Percentiles rank a stretch among this genome's conserved stretches.
Evolutionary conservation across 2,888 invertebrate species (phyloP).

Genomic region (Leptura quadrifasciata): DNA sequence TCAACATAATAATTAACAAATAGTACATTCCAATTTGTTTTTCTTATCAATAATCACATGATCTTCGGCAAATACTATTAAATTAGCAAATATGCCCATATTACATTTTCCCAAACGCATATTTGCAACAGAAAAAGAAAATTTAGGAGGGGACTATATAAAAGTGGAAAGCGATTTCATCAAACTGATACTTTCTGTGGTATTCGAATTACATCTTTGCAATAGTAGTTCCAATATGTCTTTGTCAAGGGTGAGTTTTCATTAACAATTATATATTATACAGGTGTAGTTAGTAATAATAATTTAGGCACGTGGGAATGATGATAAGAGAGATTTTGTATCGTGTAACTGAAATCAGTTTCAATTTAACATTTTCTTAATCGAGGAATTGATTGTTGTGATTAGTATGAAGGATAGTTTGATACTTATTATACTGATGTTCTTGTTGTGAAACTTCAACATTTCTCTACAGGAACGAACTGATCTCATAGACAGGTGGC

Average conservation of each 20-base stretch:
- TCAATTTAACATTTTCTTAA: too few species aligned
- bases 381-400: too few species aligned
- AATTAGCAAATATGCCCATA: constrained; percentile 25
- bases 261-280: background rate
- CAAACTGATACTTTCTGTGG: constrained; percentile 6
- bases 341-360: too few species aligned
- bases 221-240: constrained; percentile 19
- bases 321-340: too few species aligned
- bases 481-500: too few species aligned
- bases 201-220: constrained; percentile 5
- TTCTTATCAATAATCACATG: constrained; percentile 30
- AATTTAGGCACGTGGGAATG: too few species aligned
- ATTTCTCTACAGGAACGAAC: too few species aligned
- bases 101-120: constrained; percentile 25
- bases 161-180: background rate
- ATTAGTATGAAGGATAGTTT: too few species aligned
- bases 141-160: constrained; percentile 30
- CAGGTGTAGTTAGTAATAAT: background rate
- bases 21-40: constrained; percentile 37
- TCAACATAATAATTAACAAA: constrained; percentile 27
- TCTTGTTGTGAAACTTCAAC: too few species aligned
- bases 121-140: background rate
- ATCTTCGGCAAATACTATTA: constrained; percentile 39
- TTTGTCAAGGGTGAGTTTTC: constrained; percentile 28
- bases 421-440: too few species aligned